Percentiles rank a stretch among this genome's conserved stretches.
These are phyloP conservation scores for Pilophorus perplexus DNA, from an alignment of 2,888 invertebrate species.

Conservation along the genomic window DNA sequence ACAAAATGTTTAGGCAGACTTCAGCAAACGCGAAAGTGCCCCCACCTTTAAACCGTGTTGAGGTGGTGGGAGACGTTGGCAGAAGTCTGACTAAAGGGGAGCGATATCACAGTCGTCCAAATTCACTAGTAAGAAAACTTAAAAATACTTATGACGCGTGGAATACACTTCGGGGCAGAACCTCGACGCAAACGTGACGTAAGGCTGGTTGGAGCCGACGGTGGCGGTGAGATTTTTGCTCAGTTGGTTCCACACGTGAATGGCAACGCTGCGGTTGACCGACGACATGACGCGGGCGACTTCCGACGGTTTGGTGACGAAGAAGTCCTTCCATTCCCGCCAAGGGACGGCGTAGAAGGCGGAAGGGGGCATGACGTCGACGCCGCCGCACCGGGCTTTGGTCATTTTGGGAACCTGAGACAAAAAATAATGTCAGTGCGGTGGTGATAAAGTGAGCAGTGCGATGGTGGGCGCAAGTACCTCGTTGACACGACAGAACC, in stretches of 20 bases:
- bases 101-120: too few relatives aligned
- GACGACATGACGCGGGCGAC: slow-evolving; percentile 48
- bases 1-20: too few relatives aligned
- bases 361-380: slow-evolving; percentile 62
- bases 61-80: too few relatives aligned
- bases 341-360: slow-evolving; percentile 68
- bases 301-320: slow-evolving; percentile 52
- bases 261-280: slow-evolving; percentile 54
- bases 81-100: too few relatives aligned
- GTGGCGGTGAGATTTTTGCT: slow-evolving; percentile 54
- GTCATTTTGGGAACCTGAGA: slow-evolving; percentile 57
- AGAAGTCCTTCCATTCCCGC: slow-evolving; percentile 62
- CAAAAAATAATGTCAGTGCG: neutral
- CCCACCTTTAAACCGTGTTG: too few relatives aligned
- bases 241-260: slow-evolving; percentile 62
- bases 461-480: slow-evolving; percentile 49
- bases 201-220: slow-evolving; percentile 56
- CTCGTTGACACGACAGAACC: slow-evolving; percentile 58
- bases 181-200: slow-evolving; percentile 55
- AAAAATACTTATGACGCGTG: slow-evolving; percentile 2
- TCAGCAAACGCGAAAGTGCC: too few relatives aligned
- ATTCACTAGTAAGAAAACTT: too few relatives aligned
- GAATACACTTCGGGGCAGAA: slow-evolving; percentile 57
- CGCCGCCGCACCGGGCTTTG: slow-evolving; percentile 59
- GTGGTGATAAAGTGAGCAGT: neutral